Evolutionary conservation across 2,113 vertebrate species (phyloP), one percentile per base, ranked within the genome.

Genomic region (Grammomys surdaster): DNA sequence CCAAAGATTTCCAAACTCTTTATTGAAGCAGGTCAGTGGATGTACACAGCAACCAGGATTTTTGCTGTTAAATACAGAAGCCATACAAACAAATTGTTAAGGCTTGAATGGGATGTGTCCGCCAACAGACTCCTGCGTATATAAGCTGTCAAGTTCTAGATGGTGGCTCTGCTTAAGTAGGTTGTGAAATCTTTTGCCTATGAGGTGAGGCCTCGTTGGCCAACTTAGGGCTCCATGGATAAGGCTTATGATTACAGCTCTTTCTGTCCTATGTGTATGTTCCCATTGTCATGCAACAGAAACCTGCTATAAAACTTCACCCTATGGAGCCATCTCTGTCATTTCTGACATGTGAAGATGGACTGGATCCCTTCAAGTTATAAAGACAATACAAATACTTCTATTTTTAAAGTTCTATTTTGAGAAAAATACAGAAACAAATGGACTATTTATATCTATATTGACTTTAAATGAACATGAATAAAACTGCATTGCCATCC

Each of bases 401-500:
- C 3, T 8, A 19, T 24, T 8, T 73, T 22, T 88, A 56, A 88
- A n/a, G 26, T 9, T 26, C 40, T 40, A 85, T 43, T 65, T 65
- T 65, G 58, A 65, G 58, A 85, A 46, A 60, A 46, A 19, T 85
- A 31, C 13, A 63, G 14, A 43, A 82, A 40, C 54, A 82, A 60
- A 26, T 82, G 56, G 36, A 48, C 43, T 22, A 13, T 11, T 75
- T 63, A 63, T 89, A 46, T 76, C 54, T 60, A 89, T 92, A 76
- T 95, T 67, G 40, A 93, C 80, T 80, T 86, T 82, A 84, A 69
- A 84, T 67, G 88, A 80, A 67, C 7, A 6, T 6, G 88, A 84
- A 31, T 84, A 56, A 88, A 94, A 76, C 5, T 26, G 2, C 16
- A 60, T 24, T 60, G 67, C 20, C 7, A 93, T 43, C 65, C 31